Base-by-base conservation (phyloP, 2,888 invertebrate genomes). In the Lasioglossum oenotherae region DNA sequence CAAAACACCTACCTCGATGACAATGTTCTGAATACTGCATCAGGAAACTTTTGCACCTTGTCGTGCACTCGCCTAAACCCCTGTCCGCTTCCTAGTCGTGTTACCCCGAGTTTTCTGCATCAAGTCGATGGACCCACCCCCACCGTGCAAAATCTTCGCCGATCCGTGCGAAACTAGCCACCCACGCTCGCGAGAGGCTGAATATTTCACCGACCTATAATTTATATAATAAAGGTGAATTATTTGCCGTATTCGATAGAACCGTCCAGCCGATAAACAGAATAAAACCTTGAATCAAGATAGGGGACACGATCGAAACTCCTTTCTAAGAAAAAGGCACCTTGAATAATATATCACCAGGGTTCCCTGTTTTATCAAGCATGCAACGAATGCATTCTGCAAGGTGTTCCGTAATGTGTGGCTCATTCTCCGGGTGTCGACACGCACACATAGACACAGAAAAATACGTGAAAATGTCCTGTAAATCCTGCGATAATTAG, bases 21-120 rank as follows among this genome's bases (percentile, higher is more conserved):
- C 57, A 81, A 85, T 78, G 76, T 80, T 71, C 83, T 81, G 89
- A 87, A 87, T 89, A 81, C 80, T 85, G 74, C 85, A 89, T 80
- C 76, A 83, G 81, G 49, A 88, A 88, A 89, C 81, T 89, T 90
- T 89, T 90, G 84, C 84, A 80, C 75, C 74, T 79, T 79, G 49
- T 73, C 81, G 64, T 83, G 73, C 69, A 84, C 77, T 80, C 78
- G 72, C 80, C 81, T 89, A 86, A 89, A 89, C 82, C 81, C 87
- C 74, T 78, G 71, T 67, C 77, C 38, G 78, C 83, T 85, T 84
- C 64, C 72, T 81, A 79, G 80, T 82, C 80, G 80, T 78, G 76
- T 76, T 84, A 80, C 60, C 49, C 69, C 64, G 78, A 82, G 75
- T 81, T 87, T 80, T 76, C 81, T 72, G 67, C 35, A 41, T 78